These are phyloP conservation scores for Eonycteris spelaea DNA, from an alignment of 2,113 vertebrate species.

Conservation along the genomic window DNA sequence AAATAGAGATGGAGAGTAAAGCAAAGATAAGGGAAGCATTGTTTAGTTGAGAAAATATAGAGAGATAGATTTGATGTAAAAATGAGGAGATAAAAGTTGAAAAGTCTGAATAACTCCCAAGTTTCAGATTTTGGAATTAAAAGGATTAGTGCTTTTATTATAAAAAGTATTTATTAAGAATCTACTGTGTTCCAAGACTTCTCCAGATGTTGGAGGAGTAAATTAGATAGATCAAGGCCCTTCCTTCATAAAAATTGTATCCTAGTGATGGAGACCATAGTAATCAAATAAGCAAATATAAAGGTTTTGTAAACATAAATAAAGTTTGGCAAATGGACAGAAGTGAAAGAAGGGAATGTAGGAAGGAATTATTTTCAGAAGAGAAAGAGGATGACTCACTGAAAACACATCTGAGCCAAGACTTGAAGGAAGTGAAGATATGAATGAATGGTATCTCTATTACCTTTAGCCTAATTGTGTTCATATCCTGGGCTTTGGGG, in stretches of 20 bases:
- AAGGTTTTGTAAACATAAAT: not conserved
- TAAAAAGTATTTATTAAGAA: not conserved
- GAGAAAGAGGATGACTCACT: not conserved
- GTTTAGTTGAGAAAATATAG: not conserved
- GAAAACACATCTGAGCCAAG: not conserved
- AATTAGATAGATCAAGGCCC: not conserved
- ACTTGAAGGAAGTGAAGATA: not conserved
- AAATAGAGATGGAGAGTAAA: not conserved
- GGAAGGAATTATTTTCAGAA: not conserved
- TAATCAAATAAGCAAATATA: not conserved
- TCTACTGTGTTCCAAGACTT: not conserved
- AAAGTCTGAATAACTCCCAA: not conserved
- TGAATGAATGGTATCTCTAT: conserved; percentile 29
- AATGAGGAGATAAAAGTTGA: not conserved
- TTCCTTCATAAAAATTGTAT: not conserved
- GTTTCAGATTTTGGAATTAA: conserved; percentile 6
- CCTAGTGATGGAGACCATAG: not conserved
- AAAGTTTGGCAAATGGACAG: not conserved
- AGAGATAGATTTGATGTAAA: not conserved
- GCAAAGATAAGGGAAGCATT: not conserved
- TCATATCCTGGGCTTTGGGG: not conserved
- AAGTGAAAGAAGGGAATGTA: not conserved
- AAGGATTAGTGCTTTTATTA: not conserved
- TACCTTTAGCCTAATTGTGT: conserved; percentile 30
- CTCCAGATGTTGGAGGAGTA: not conserved